Conservation (phyloP, 2,888 invertebrate species). For the Penaeus monodon region DNA sequence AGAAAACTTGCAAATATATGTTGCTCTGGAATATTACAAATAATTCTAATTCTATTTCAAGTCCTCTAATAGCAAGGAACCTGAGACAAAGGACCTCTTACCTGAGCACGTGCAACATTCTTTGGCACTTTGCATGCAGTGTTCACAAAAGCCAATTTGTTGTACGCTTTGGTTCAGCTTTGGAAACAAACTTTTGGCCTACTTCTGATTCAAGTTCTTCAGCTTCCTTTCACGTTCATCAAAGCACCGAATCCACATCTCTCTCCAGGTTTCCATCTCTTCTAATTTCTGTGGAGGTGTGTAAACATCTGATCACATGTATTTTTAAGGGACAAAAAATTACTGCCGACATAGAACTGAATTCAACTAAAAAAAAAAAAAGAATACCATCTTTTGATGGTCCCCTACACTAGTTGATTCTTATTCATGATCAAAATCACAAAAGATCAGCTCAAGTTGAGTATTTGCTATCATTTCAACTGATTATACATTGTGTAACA, state of each 20-base stretch:
- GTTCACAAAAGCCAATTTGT: conserved; percentile 93
- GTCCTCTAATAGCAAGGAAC: not conserved
- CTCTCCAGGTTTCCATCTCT: conserved; percentile 91
- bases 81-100: conserved; percentile 1
- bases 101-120: conserved; percentile 85
- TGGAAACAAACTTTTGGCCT: conserved; percentile 77
- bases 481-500: too few species aligned
- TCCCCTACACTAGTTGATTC: too few species aligned
- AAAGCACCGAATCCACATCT: conserved; percentile 85
- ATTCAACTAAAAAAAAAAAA: not conserved
- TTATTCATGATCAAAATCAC: too few species aligned
- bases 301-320: too few species aligned
- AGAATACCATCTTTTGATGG: not conserved
- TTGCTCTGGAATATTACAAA: not conserved
- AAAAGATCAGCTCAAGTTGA: too few species aligned
- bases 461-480: too few species aligned
- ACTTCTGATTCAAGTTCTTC: conserved; percentile 72
- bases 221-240: conserved; percentile 88
- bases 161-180: conserved; percentile 76
- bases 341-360: too few species aligned
- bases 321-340: not conserved
- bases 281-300: conserved; percentile 74
- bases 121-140: conserved; percentile 90
- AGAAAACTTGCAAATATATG: too few species aligned
- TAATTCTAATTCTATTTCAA: not conserved